Evolutionary conservation across 2,113 vertebrate genomes (phyloP), one percentile per base, ranked within the genome.

Genomic region (Xerus inauris): DNA sequence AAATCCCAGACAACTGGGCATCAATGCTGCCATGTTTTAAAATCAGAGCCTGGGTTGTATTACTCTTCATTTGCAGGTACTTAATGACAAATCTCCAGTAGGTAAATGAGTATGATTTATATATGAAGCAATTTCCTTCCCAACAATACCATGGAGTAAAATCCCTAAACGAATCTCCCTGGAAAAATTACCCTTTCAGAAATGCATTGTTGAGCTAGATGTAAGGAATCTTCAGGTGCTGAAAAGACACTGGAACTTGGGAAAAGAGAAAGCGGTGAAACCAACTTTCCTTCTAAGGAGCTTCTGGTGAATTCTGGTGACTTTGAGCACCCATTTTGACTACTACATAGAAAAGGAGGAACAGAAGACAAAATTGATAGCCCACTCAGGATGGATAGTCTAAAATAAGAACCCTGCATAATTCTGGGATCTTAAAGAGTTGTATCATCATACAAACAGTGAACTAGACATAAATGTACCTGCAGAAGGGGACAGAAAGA

Each of bases 71-170:
- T 49, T 89, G 69, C 19, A 57, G 35, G 26, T 47, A 16, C n/a
- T 94, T 71, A 87, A 77, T 59, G 49, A 65, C 19, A 75, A 49
- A 45, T 59, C 49, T 49, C 80, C 20, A 47, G 54, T 75, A 22
- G 42, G 24, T 38, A 73, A 87, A 57, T 64, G 40, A 75, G 47
- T 71, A 67, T 81, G 45, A 85, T 62, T 49, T 83, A 35, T 45
- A 42, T 96, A 51, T 32, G 7, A 62, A 92, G 79, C 30, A 95
- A 81, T 84, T 92, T 94, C 19, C 54, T 94, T 90, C 73, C 76
- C 47, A 82, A 49, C 2, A 65, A 24, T 45, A 30, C 26, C n/a
- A 35, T 80, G 5, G 42, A 57, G 4, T 90, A 77, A 90, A 86
- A 94, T 86, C 26, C 14, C 38, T 47, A 88, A 88, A 88, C 19